Percentiles rank a stretch among this genome's conserved stretches.
These are phyloP conservation scores for Brenthis hecate DNA, from an alignment of 2,888 invertebrate species.

Conservation along the genomic window DNA sequence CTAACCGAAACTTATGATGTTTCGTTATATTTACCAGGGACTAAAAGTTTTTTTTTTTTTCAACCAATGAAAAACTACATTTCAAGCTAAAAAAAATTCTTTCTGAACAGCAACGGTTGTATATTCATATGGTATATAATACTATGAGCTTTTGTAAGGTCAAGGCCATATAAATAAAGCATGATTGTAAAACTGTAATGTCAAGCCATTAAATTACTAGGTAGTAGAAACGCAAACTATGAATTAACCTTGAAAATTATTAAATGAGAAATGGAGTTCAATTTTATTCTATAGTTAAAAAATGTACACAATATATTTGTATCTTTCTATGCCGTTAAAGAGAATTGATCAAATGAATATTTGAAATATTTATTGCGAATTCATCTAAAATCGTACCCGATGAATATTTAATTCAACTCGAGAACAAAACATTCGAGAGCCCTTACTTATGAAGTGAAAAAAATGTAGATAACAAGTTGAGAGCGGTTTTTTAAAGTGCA, in stretches of 20 bases:
- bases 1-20: neutral
- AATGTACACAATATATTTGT: neutral
- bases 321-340: neutral
- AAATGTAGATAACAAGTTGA: neutral
- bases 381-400: constrained; percentile 3
- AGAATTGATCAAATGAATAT: neutral
- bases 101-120: too few species aligned
- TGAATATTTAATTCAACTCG: constrained; percentile 19
- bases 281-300: neutral
- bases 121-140: neutral
- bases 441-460: constrained; percentile 6
- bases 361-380: constrained; percentile 10
- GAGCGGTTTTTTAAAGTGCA: neutral
- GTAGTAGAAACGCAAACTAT: constrained; percentile 26
- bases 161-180: constrained; percentile 26
- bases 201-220: constrained; percentile 28
- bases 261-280: constrained; percentile 1
- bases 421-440: constrained; percentile 9
- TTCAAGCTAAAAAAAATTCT: too few species aligned
- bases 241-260: constrained; percentile 20
- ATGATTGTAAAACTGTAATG: constrained; percentile 28
- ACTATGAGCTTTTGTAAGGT: constrained; percentile 16
- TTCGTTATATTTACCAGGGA: neutral
- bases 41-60: neutral
- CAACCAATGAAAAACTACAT: neutral